Evolutionary conservation across 2,888 invertebrate species (phyloP), one percentile per base, ranked within the genome.

Genomic region (Nomada hirtipes): DNA sequence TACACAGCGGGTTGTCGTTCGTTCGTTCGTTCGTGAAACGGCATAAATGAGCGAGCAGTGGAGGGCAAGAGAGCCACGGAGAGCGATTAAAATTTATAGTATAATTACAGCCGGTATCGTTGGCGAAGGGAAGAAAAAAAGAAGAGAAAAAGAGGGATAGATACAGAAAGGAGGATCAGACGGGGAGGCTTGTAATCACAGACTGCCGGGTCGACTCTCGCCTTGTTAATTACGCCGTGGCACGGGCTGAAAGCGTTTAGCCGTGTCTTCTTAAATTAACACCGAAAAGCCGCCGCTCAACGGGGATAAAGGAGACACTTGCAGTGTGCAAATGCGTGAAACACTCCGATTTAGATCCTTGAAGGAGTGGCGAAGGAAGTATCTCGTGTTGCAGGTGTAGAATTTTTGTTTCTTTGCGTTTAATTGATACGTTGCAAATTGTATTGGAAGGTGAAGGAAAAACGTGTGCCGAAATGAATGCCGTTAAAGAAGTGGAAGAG

Each of bases 31-130:
- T 73, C 68, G 55, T 60, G 72, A 63, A 76, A 73, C 57, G 26
- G 64, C 57, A 74, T 69, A 71, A 69, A 71, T 59, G 36, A 59
- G 59, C 60, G 68, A 69, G 60, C 11, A 42, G 47, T 26, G 4
- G 60, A 18, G 18, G 11, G 36, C 59, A 47, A 23, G 60, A 23
- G 15, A 26, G 57, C 59, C 4, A 57, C 1, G 15, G 20, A 18
- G 44, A 23, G 18, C 76, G 69, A 86, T 80, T 84, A 82, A 86
- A 86, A 86, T 86, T 84, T 84, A 82, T 76, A 65, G 79, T 79
- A 84, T 86, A 86, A 86, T 86, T 86, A 86, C 76, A n/a, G 47
- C 18, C 23, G 78, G 61, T 86, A 78, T 81, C 79, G 83, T 86
- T 83, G 78, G 82, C 42, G 64, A 55, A 70, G 29, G 10, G 20